These are phyloP conservation scores for Porites lutea DNA, from an alignment of 64 coral and sea anemone genomes.

Conservation along the genomic window DNA sequence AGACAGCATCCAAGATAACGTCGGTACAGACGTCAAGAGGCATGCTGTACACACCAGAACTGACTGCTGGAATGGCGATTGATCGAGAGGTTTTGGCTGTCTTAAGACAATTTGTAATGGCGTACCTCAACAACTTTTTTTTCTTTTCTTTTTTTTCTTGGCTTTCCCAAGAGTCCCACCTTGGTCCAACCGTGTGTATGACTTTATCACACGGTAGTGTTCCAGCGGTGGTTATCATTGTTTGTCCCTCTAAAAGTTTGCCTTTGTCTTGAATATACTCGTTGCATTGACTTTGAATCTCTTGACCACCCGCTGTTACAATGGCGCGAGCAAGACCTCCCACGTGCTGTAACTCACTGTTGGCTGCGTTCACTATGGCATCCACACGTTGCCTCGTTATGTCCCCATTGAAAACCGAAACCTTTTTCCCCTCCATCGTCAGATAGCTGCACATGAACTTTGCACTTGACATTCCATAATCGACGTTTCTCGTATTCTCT, in stretches of 20 bases:
- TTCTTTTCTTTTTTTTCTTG: not conserved
- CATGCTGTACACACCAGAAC: conserved; percentile 68
- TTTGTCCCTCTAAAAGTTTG: conserved; percentile 7
- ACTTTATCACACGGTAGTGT: conserved; percentile 69
- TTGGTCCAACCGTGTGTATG: conserved; percentile 77
- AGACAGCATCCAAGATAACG: conserved; percentile 56
- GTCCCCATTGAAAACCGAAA: conserved; percentile 43
- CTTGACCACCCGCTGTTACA: conserved; percentile 57
- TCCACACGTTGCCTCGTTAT: conserved; percentile 70
- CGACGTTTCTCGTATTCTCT: too few relatives aligned
- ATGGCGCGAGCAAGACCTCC: conserved; percentile 62
- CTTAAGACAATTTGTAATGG: not conserved
- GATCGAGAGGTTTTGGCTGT: not conserved
- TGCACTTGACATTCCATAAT: not conserved
- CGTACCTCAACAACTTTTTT: not conserved
- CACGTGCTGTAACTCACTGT: conserved; percentile 16
- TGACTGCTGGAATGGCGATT: conserved; percentile 75
- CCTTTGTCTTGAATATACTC: not conserved
- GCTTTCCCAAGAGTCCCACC: not conserved
- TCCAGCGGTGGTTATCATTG: conserved; percentile 38
- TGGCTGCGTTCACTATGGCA: conserved; percentile 77
- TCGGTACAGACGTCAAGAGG: conserved; percentile 61
- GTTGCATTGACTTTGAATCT: conserved; percentile 73
- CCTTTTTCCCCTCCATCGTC: conserved; percentile 27
- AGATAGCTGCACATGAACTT: conserved; percentile 47